Conservation (phyloP, 2,888 invertebrate species). For the Brachypterus glaber region DNA sequence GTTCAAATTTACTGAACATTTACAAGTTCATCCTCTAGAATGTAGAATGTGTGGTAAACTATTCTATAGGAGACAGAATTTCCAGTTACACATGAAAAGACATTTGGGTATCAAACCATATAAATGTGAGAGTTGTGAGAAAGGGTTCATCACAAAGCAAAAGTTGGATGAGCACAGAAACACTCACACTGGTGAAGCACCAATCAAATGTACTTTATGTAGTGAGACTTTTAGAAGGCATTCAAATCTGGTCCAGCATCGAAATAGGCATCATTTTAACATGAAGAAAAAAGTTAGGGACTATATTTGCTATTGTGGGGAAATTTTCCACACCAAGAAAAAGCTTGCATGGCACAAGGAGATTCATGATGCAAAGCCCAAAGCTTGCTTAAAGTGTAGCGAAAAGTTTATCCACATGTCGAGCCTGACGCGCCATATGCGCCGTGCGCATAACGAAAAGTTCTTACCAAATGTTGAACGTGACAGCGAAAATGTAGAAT, state of each 20-base stretch:
- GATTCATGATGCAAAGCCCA: slow-evolving; percentile 69
- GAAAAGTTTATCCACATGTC: slow-evolving; percentile 80
- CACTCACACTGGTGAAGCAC: slow-evolving; percentile 71
- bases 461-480: slow-evolving; percentile 56
- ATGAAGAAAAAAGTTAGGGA: slow-evolving; percentile 57
- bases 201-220: slow-evolving; percentile 72
- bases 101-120: slow-evolving; percentile 61
- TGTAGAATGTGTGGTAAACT: slow-evolving; percentile 76
- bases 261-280: slow-evolving; percentile 66
- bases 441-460: slow-evolving; percentile 67
- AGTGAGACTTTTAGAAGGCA: slow-evolving; percentile 71
- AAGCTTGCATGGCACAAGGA: slow-evolving; percentile 81
- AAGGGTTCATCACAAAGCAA: slow-evolving; percentile 72
- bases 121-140: slow-evolving; percentile 69
- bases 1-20: slow-evolving; percentile 59
- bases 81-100: slow-evolving; percentile 68
- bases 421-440: slow-evolving; percentile 74
- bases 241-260: slow-evolving; percentile 77
- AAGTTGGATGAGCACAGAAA: slow-evolving; percentile 75
- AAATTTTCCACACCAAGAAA: slow-evolving; percentile 72
- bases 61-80: slow-evolving; percentile 59
- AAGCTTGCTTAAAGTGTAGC: slow-evolving; percentile 74
- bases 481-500: slow-evolving; percentile 59
- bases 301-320: slow-evolving; percentile 53
- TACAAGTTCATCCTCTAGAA: slow-evolving; percentile 72